phyloP scores from a whole-genome alignment of 2,888 invertebrate species.

The Lepidonotus clava region DNA sequence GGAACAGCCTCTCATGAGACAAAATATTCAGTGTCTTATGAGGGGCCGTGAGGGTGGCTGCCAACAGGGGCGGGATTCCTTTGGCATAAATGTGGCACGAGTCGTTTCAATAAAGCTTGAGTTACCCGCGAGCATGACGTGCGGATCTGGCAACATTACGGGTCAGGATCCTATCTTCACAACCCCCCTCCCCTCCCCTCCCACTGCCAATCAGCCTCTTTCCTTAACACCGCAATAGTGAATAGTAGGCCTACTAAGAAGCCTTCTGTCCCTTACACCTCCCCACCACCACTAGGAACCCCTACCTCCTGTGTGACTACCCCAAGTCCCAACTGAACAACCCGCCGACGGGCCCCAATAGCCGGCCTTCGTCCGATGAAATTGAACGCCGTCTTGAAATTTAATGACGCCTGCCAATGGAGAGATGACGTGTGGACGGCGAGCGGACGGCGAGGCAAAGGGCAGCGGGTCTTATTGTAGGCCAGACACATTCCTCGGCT shows the following conservation, averaged over 20 bases:
- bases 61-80: conserved; percentile 17
- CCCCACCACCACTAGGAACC: not conserved
- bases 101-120: conserved; percentile 42
- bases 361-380: conserved; percentile 26
- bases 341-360: too few relatives aligned
- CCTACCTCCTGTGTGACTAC: not conserved
- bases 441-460: conserved; percentile 15
- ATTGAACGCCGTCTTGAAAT: conserved; percentile 51
- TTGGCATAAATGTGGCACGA: conserved; percentile 26
- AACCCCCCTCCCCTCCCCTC: not conserved
- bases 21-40: conserved; percentile 34
- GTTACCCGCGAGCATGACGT: conserved; percentile 40
- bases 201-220: not conserved
- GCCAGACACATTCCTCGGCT: not conserved
- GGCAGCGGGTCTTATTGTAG: not conserved
- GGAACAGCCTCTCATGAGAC: not conserved
- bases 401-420: conserved; percentile 43
- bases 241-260: too few relatives aligned
- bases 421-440: conserved; percentile 31
- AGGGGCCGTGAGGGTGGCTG: conserved; percentile 14
- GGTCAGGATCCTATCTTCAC: conserved; percentile 17
- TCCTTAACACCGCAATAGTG: too few relatives aligned
- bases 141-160: conserved; percentile 44
- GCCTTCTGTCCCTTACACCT: not conserved
- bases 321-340: too few relatives aligned